These are phyloP conservation scores for Folsomia candida DNA, from an alignment of 2,888 invertebrate genomes.

Conservation along the genomic window DNA sequence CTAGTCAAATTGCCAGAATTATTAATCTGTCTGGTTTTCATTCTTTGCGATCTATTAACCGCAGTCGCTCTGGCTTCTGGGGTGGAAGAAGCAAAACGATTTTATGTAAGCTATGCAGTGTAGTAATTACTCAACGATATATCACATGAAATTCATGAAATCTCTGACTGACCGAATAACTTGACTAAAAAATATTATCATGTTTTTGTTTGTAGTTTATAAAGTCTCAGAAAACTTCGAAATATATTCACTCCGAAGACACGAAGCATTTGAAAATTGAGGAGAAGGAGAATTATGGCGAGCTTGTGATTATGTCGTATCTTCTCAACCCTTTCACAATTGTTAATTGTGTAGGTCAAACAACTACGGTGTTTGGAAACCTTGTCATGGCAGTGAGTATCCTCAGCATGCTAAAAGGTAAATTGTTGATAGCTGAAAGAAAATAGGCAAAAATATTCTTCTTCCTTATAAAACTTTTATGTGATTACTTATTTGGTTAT, in stretches of 20 bases:
- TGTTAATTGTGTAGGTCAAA: constrained; percentile 80
- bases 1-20: constrained; percentile 59
- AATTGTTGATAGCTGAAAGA: no score
- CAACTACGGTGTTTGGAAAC: constrained; percentile 87
- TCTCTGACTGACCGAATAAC: background rate
- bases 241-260: constrained; percentile 29
- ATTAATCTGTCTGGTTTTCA: constrained; percentile 61
- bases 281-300: constrained; percentile 60
- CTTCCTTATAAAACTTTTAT: background rate
- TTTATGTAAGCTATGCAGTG: constrained; percentile 58
- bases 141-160: constrained; percentile 5
- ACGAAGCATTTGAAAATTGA: constrained; percentile 39
- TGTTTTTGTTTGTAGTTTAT: constrained; percentile 32
- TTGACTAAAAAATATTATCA: background rate
- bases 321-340: constrained; percentile 86
- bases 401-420: constrained; percentile 66
- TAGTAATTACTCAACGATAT: no score
- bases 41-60: constrained; percentile 72
- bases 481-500: constrained; percentile 19
- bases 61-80: constrained; percentile 70
- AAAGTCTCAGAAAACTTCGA: constrained; percentile 43
- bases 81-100: constrained; percentile 66
- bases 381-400: constrained; percentile 72
- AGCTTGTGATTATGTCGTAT: constrained; percentile 73
- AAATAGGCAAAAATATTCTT: background rate